A percentile compares a stretch with the other conserved stretches of the same genome.
Conservation (phyloP, 2,113 vertebrate genomes). For the Spermophilus dauricus region DNA sequence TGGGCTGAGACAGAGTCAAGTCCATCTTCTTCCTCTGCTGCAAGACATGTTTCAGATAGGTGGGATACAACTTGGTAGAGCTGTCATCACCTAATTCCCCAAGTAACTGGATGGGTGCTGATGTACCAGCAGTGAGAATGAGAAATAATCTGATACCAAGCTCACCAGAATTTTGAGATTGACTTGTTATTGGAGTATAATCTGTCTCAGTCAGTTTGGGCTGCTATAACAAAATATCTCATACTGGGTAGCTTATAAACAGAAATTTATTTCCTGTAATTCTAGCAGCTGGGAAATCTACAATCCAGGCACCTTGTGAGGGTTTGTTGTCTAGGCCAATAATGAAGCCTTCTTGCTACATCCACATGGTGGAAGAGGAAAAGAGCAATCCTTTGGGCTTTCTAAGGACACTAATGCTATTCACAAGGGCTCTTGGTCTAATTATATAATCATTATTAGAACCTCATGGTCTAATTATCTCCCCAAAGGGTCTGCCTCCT, state of each 20-base stretch:
- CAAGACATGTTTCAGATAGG: background rate
- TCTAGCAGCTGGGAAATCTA: background rate
- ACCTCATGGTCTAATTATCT: background rate
- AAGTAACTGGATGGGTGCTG: background rate
- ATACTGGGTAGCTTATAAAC: background rate
- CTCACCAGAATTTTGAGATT: background rate
- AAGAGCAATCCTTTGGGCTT: background rate
- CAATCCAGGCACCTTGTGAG: background rate
- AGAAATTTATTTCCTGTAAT: background rate
- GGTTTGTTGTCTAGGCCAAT: background rate
- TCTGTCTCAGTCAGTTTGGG: background rate
- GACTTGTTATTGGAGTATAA: background rate
- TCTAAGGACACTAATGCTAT: background rate
- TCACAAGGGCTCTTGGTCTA: background rate
- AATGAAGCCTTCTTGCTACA: background rate
- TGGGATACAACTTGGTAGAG: background rate
- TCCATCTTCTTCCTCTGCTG: background rate
- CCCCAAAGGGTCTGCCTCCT: background rate
- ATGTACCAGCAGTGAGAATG: background rate
- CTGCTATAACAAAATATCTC: background rate
- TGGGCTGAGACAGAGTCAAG: background rate
- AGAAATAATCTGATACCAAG: background rate
- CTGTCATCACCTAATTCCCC: background rate
- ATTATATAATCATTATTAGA: too few relatives aligned
- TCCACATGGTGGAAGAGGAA: background rate